Evolutionary conservation across 2,888 invertebrate species (phyloP).

Genomic region (Encarsia formosa): DNA sequence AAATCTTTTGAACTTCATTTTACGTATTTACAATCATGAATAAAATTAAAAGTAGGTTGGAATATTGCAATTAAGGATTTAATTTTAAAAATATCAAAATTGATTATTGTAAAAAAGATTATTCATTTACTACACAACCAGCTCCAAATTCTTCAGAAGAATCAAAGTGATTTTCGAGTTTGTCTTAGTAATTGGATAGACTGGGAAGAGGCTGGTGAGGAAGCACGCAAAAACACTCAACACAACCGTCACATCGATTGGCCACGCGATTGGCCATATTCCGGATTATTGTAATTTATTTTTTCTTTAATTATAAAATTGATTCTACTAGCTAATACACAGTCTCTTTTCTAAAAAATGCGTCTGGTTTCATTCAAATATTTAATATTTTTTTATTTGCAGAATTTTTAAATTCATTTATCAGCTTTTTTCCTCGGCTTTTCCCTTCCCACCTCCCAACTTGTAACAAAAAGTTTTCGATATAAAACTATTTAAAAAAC

Average conservation of each 20-base stretch:
- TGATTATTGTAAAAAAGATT: no score
- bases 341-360: constrained; percentile 41
- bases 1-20: no score
- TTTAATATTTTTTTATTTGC: constrained; percentile 13
- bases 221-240: constrained; percentile 48
- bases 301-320: constrained; percentile 22
- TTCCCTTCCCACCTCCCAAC: constrained; percentile 26
- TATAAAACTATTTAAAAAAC: constrained; percentile 13
- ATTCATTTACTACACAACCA: neutral
- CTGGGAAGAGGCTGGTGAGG: constrained; percentile 32
- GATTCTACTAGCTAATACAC: constrained; percentile 45
- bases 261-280: constrained; percentile 46
- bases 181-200: constrained; percentile 12
- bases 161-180: constrained; percentile 7
- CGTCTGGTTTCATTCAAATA: constrained; percentile 22
- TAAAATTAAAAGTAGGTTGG: no score
- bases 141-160: constrained; percentile 7
- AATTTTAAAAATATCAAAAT: no score
- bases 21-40: no score
- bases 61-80: no score
- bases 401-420: constrained; percentile 5
- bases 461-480: constrained; percentile 17
- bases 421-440: constrained; percentile 24
- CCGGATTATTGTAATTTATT: constrained; percentile 34
- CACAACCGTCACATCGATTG: constrained; percentile 51